Evolutionary conservation across 2,888 invertebrate genomes (phyloP).

Genomic region (Agrochola litura): DNA sequence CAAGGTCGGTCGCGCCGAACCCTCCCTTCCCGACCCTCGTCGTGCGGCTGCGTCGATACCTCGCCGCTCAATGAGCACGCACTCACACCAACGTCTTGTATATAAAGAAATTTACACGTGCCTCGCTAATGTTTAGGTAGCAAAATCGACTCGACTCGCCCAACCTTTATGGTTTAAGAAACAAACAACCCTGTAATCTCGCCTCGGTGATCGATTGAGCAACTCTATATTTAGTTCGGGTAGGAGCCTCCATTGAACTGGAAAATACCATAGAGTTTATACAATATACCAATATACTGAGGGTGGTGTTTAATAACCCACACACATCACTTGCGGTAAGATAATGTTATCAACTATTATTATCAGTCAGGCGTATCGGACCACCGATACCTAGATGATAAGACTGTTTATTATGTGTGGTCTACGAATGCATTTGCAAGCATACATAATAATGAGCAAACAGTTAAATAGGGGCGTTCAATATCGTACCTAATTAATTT

Average conservation of each 20-base stretch:
- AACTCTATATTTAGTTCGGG: constrained; percentile 57
- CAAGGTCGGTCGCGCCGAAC: constrained; percentile 85
- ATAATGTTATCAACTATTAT: constrained; percentile 75
- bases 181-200: constrained; percentile 66
- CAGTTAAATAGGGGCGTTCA: constrained; percentile 21
- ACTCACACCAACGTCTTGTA: constrained; percentile 62
- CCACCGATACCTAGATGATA: constrained; percentile 76
- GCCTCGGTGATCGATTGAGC: constrained; percentile 65
- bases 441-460: constrained; percentile 51
- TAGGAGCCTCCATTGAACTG: constrained; percentile 48
- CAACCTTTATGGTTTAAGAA: constrained; percentile 60
- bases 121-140: constrained; percentile 61
- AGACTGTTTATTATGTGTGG: constrained; percentile 71
- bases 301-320: constrained; percentile 53
- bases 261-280: constrained; percentile 60
- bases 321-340: constrained; percentile 52
- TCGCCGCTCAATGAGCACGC: constrained; percentile 80
- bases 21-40: constrained; percentile 59
- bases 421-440: constrained; percentile 65
- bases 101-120: constrained; percentile 68
- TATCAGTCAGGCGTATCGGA: constrained; percentile 77
- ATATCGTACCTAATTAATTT: constrained; percentile 21
- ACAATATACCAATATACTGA: constrained; percentile 25
- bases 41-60: constrained; percentile 74
- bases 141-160: constrained; percentile 38